Base-by-base conservation (phyloP, 2,888 invertebrate species). In the Trilocha varians region DNA sequence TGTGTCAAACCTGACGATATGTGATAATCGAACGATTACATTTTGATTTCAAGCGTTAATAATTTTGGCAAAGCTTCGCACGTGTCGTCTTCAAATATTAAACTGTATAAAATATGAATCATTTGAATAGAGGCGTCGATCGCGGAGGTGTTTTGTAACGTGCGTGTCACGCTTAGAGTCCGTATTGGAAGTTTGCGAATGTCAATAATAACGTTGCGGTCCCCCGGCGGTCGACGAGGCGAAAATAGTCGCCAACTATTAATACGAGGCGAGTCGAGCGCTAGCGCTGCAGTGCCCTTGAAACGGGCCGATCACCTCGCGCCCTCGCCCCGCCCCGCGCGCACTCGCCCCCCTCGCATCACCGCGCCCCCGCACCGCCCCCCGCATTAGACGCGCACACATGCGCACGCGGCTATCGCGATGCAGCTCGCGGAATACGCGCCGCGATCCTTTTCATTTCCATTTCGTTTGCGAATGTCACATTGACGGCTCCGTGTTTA, bases 171-270 rank as follows among this genome's bases (percentile, higher is more conserved):
- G 56, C 46, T 53, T 44, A 50, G 46, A 57, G 52, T 60, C 60
- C 58, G 64, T 70, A 74, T 78, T 72, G 74, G 73, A 65, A 66
- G 70, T 77, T 74, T 51, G 80, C 83, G 77, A 85, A 83, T 83
- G 83, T 83, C 84, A 82, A 80, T 80, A 83, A 78, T 80, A 80
- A 77, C 76, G 78, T 72, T 72, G 71, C 74, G 74, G 76, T 79
- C 76, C 76, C 74, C 74, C 70, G 66, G 73, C 65, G 39, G 41
- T 39, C 43, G 69, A 67, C 68, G 75, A 65, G 67, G 82, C 79
- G 76, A 79, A 82, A 84, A 84, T 85, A 85, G 82, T 83, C 76
- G 71, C 71, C 73, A 75, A 78, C 84, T 84, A 84, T 84, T 82
- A 79, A 84, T 83, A 83, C 68, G 62, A 65, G 65, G 66, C 70